These are phyloP conservation scores for Gobionotothen gibberifrons DNA, from an alignment of 2,797 vertebrate genomes.

Conservation along the genomic window DNA sequence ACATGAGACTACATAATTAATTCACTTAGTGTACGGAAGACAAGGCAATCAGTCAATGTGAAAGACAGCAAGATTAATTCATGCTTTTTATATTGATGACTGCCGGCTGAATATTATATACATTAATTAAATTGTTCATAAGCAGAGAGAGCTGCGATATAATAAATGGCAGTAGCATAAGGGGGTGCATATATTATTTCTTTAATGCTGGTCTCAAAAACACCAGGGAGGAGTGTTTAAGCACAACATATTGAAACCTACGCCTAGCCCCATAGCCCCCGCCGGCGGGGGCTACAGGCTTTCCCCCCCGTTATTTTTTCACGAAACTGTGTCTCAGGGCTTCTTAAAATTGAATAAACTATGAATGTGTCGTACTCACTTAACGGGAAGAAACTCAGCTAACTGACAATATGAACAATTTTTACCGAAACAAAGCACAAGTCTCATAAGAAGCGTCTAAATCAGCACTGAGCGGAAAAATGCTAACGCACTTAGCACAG, in stretches of 20 bases:
- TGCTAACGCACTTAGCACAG: too few species aligned
- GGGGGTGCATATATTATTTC: slow-evolving; percentile 52
- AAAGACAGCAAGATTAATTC: slow-evolving; percentile 67
- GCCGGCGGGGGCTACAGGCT: too few species aligned
- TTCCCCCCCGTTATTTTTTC: too few species aligned
- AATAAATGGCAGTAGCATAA: slow-evolving; percentile 51
- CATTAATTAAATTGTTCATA: slow-evolving; percentile 67
- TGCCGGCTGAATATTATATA: slow-evolving; percentile 59
- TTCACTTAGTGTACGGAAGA: slow-evolving; percentile 69
- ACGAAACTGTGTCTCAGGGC: too few species aligned
- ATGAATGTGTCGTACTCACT: too few species aligned
- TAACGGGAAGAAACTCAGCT: too few species aligned
- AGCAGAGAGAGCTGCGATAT: slow-evolving; percentile 39
- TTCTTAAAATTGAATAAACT: too few species aligned
- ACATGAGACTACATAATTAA: slow-evolving; percentile 69
- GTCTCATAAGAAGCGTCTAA: too few species aligned
- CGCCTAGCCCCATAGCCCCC: slow-evolving; percentile 23
- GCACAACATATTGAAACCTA: slow-evolving; percentile 42
- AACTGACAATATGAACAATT: too few species aligned
- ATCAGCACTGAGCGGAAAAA: too few species aligned
- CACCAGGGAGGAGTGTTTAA: slow-evolving; percentile 44
- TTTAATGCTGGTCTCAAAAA: slow-evolving; percentile 40
- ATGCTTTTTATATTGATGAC: slow-evolving; percentile 65
- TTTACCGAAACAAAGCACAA: too few species aligned
- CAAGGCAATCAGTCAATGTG: slow-evolving; percentile 70